These are phyloP conservation scores for Ormyrus labotus DNA, from an alignment of 2,888 invertebrate species.

Conservation along the genomic window DNA sequence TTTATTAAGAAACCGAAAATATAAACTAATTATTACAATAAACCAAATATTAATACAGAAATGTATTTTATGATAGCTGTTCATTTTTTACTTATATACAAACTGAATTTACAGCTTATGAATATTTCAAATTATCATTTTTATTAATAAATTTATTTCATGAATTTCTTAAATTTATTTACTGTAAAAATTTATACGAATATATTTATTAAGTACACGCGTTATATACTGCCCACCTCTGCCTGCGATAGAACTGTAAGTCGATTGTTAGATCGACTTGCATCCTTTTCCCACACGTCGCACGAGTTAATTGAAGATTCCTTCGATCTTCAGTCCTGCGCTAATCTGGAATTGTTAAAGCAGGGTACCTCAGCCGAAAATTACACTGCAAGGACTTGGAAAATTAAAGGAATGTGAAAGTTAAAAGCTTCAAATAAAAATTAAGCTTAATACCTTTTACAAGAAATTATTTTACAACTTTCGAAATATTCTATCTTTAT, in stretches of 20 bases:
- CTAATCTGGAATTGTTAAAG: conserved; percentile 53
- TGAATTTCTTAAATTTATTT: conserved; percentile 36
- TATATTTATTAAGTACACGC: conserved; percentile 48
- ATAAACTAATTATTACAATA: conserved; percentile 15
- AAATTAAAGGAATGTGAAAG: conserved; percentile 47
- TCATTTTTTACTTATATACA: conserved; percentile 32
- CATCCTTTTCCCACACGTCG: conserved; percentile 37
- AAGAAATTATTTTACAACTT: conserved; percentile 29
- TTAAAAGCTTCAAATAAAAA: not conserved
- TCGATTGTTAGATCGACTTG: conserved; percentile 24
- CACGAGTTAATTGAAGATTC: conserved; percentile 54
- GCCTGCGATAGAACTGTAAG: conserved; percentile 44
- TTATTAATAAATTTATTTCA: conserved; percentile 28
- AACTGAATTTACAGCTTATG: conserved; percentile 32
- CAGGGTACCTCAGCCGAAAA: conserved; percentile 46
- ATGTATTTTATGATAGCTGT: conserved; percentile 13
- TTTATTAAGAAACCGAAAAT: conserved; percentile 9
- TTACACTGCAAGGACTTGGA: conserved; percentile 26
- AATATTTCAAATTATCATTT: conserved; percentile 20
- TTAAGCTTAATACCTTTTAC: not conserved
- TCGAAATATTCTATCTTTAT: conserved; percentile 4
- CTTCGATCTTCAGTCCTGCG: conserved; percentile 48
- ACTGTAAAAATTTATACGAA: conserved; percentile 26
- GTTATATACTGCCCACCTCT: conserved; percentile 54
- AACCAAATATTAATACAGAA: conserved; percentile 3